Percentiles rank a stretch among this genome's conserved stretches.
Conservation (phyloP, 2,888 invertebrate species). For the Ichneumoninae sp. region DNA sequence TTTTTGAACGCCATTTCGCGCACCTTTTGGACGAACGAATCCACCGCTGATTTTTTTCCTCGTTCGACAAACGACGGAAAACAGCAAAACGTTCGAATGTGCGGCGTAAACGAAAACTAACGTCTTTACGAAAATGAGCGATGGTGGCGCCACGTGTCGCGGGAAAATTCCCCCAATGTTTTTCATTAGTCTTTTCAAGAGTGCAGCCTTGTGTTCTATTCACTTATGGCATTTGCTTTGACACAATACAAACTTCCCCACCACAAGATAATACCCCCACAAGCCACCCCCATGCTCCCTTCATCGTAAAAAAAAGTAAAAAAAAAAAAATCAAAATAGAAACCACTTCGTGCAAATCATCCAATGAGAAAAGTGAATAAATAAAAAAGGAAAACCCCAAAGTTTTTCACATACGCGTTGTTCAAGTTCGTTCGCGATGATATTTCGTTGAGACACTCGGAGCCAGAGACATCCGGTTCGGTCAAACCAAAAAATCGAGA, state of each 20-base stretch:
- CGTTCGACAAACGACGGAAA: neutral
- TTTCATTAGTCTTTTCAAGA: slow-evolving; percentile 80
- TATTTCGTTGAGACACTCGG: slow-evolving; percentile 65
- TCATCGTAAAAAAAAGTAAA: slow-evolving; percentile 68
- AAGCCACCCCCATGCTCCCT: slow-evolving; percentile 70
- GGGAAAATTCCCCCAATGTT: slow-evolving; percentile 72
- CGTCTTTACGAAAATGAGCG: slow-evolving; percentile 7
- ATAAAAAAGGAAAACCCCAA: slow-evolving; percentile 66
- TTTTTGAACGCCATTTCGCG: slow-evolving; percentile 2
- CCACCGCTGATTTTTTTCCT: neutral
- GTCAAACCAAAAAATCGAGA: neutral
- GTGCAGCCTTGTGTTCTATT: slow-evolving; percentile 83
- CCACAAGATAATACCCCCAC: slow-evolving; percentile 74
- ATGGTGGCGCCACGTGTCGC: slow-evolving; percentile 70
- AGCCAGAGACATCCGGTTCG: slow-evolving; percentile 13
- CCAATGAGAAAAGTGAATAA: slow-evolving; percentile 54
- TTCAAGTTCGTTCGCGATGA: slow-evolving; percentile 82
- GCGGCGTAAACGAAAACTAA: neutral
- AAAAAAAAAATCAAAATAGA: slow-evolving; percentile 64
- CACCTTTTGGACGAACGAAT: slow-evolving; percentile 8
- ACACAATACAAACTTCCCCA: slow-evolving; percentile 82
- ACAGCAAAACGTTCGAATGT: neutral
- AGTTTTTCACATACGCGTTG: slow-evolving; percentile 83
- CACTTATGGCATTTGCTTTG: slow-evolving; percentile 83
- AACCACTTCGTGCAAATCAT: slow-evolving; percentile 69